Base-by-base conservation (phyloP, 1,140 invertebrate genomes). In the Drusus annulatus region DNA sequence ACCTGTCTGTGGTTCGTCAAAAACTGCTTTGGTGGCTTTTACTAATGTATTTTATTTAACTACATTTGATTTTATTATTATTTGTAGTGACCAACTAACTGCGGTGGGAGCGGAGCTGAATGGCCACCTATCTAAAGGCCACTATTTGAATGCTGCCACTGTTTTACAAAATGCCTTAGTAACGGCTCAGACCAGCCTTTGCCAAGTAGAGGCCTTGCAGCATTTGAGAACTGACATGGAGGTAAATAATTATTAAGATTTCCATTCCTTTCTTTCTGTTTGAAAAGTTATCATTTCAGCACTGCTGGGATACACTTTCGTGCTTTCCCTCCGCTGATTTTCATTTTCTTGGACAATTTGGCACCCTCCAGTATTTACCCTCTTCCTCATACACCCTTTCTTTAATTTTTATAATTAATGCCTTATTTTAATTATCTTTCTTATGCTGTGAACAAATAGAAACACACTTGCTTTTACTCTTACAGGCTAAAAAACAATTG, bases 101-200 rank as follows among this genome's bases (percentile, higher is more conserved):
- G 93, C 95, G 86, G 94, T 97, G 51, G 95, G 96, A 76, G 92
- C 93, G 56, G 93, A 94, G 84, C 91, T 97, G 54, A 93, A 93
- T 80, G 92, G 90, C 76, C 92, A 93, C 84, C 89, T 96, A 68
- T 85, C 91, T 0, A 93, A 93, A 82, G 96, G 96, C 82, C 93
- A 96, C 77, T 98, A 96, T 88, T 89, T 98, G 56, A 94, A 95
- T 86, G 96, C 95, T n/a, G 96, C 96, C 60, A 92, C 95, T 84
- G 91, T 95, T 8, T 88, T 98, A 65, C 94, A 95, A 6, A 91
- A 92, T 63, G 93, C 94, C 1, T 86, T 94, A 2, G 88, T 91
- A 19, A 92, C 93, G 31, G 92, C 95, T 16, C 92, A 94, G 85
- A 94, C 93, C 21, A 92, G 91, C 65, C 88, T 98, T 56, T 92